Evolutionary conservation across 2,797 vertebrate genomes (phyloP).

Genomic region (Coreius guichenoti): DNA sequence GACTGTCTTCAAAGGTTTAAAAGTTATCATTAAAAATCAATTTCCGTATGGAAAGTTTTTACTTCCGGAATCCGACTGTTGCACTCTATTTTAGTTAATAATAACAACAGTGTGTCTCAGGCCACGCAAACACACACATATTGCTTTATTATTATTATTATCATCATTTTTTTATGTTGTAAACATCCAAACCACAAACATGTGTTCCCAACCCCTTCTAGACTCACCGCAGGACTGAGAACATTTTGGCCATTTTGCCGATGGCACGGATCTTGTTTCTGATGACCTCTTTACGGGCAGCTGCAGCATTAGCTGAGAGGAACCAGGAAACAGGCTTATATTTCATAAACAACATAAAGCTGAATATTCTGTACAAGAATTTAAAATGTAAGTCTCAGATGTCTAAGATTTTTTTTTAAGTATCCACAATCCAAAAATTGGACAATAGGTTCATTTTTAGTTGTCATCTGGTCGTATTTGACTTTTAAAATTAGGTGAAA

Average conservation of each 20-base stretch:
- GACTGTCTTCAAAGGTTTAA: neutral
- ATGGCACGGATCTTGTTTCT: constrained; percentile 86
- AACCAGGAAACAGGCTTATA: constrained; percentile 7
- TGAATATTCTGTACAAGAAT: neutral
- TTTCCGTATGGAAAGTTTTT: neutral
- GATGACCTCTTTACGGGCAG: constrained; percentile 85
- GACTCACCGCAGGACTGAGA: constrained; percentile 77
- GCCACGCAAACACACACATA: neutral
- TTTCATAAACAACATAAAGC: neutral
- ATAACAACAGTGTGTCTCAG: neutral
- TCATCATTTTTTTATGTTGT: neutral
- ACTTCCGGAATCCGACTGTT: neutral
- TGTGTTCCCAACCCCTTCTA: neutral
- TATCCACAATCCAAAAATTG: neutral
- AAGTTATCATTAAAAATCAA: neutral
- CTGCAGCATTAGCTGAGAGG: constrained; percentile 79
- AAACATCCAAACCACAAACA: neutral
- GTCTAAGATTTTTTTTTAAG: neutral
- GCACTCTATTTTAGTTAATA: neutral
- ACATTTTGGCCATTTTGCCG: constrained; percentile 87
- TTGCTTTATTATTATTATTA: neutral
- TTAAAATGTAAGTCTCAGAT: neutral
- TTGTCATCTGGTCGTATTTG: neutral
- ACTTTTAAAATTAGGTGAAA: neutral
- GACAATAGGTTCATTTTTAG: neutral